Evolutionary conservation across 2,113 vertebrate genomes (phyloP), one percentile per base, ranked within the genome.

Genomic region (Stercorarius parasiticus): DNA sequence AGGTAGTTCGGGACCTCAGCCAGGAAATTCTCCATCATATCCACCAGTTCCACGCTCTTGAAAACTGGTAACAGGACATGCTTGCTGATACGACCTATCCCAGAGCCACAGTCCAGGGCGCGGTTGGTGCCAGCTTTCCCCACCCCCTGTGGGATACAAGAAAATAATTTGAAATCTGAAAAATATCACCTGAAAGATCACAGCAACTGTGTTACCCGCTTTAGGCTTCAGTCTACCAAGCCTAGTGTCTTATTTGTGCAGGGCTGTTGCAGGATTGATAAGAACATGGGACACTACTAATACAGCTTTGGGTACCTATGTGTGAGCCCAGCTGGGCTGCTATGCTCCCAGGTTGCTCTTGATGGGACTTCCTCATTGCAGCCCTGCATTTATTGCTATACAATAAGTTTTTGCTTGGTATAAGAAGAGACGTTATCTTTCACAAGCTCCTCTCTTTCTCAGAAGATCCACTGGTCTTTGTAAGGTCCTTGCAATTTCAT

Each of bases 11-110:
- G 99, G 4, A 99, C 99, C 65, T 99, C 98, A 20, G 99, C 97
- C 95, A 99, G 98, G 95, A 99, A 99, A 15, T 99, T 98, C 86
- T 99, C 99, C 98, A 98, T 99, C 99, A 99, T 99, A 98, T 99
- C 99, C 36, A 98, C 99, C 97, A 99, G 97, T 70, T 99, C 99
- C 97, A 99, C 97, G 0, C 98, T 98, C 96, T 98, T 98, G 96
- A 99, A 99, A 58, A 99, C 97, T 0, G 99, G 99, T 66, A 99
- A 96, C 55, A 99, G 98, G 88, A 99, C 99, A 8, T 99, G 98
- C 97, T 99, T 99, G 89, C 98, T 98, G 80, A 99, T 99, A 8
- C 99, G 98, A 25, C 99, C 99, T 36, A 99, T 99, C 27, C 99
- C 99, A 56, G 97, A 99, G 81, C 99, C 99, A 3, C 99, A 99